These are phyloP conservation scores for Meghimatium bilineatum DNA, from an alignment of 2,888 invertebrate genomes.

Conservation along the genomic window DNA sequence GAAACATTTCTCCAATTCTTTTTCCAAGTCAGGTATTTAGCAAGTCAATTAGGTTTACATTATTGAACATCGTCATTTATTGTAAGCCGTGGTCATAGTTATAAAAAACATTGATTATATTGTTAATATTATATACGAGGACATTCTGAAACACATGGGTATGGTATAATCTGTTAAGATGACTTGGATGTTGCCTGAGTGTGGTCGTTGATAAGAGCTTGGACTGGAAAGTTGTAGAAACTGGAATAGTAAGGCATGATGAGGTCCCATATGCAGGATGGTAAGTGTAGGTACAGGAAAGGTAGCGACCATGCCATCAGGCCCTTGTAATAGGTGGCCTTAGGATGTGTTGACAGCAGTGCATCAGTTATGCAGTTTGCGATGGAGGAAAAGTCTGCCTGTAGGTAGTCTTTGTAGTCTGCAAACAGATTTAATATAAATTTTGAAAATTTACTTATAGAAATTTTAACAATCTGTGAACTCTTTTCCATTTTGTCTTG, in stretches of 20 bases:
- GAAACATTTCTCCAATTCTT: no score
- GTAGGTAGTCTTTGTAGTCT: slow-evolving; percentile 60
- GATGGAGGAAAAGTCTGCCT: slow-evolving; percentile 63
- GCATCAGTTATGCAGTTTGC: slow-evolving; percentile 63
- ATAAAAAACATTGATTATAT: no score
- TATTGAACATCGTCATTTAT: no score
- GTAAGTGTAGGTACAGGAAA: slow-evolving; percentile 66
- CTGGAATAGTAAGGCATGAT: slow-evolving; percentile 60
- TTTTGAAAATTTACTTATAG: no score
- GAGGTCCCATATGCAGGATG: slow-evolving; percentile 58
- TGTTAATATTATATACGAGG: no score
- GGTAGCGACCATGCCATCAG: slow-evolving; percentile 64
- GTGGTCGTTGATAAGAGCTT: slow-evolving; percentile 41
- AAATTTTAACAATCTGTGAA: no score
- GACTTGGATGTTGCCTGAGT: background rate
- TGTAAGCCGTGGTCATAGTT: no score
- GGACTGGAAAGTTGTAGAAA: slow-evolving; percentile 65
- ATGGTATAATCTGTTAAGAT: background rate
- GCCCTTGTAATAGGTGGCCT: slow-evolving; percentile 66
- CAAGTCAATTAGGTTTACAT: no score
- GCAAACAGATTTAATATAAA: background rate
- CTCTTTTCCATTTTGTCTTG: no score
- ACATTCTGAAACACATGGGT: background rate
- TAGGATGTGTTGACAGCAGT: slow-evolving; percentile 60
- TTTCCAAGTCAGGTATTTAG: no score